These are phyloP conservation scores for Copidosoma floridanum DNA, from an alignment of 1,140 invertebrate genomes.

Conservation along the genomic window DNA sequence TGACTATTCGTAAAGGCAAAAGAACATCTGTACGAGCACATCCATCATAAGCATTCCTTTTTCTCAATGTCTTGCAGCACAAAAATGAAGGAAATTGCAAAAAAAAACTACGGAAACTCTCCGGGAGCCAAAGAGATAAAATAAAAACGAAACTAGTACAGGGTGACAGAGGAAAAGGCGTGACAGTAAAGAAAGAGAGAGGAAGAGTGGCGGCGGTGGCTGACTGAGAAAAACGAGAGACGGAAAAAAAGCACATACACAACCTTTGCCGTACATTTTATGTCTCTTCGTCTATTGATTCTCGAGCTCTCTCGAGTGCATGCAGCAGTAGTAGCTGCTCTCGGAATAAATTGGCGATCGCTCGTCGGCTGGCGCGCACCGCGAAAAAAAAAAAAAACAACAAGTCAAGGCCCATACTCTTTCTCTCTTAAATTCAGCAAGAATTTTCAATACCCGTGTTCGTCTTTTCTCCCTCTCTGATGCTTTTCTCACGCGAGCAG, in stretches of 20 bases:
- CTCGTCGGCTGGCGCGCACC: constrained; percentile 28
- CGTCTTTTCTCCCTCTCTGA: background rate
- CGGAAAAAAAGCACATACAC: no score
- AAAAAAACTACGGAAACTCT: no score
- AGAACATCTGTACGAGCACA: background rate
- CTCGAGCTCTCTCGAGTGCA: constrained; percentile 44
- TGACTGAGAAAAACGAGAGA: no score
- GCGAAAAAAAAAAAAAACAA: constrained; percentile 10
- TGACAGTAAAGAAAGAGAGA: constrained; percentile 13
- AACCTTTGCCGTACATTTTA: no score
- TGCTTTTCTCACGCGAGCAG: no score
- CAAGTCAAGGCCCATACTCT: constrained; percentile 26
- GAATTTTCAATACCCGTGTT: constrained; percentile 37
- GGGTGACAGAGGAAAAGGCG: no score
- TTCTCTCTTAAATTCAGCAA: constrained; percentile 27
- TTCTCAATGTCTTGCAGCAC: background rate
- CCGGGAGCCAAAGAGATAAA: no score
- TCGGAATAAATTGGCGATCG: constrained; percentile 54
- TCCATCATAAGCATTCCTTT: background rate
- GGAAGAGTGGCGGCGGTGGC: background rate
- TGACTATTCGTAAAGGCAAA: background rate
- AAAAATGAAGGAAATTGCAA: constrained; percentile 12
- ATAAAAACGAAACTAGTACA: no score
- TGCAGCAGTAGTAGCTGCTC: constrained; percentile 43
- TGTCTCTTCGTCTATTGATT: constrained; percentile 56